These are phyloP conservation scores for Bombus confusus DNA, from an alignment of 1,140 invertebrate genomes.

Conservation along the genomic window DNA sequence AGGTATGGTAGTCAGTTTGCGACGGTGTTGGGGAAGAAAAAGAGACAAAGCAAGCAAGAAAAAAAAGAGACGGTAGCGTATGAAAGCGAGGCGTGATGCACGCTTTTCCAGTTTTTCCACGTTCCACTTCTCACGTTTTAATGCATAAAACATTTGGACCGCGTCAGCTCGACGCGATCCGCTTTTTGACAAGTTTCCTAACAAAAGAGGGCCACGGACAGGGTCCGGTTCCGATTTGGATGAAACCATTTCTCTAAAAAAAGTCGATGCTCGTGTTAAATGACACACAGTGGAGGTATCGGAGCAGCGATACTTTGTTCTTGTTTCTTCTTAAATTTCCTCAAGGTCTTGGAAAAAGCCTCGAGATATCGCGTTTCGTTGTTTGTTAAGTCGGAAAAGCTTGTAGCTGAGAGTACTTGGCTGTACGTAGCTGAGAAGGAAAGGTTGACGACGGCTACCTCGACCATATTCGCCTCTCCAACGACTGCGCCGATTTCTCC, in stretches of 20 bases:
- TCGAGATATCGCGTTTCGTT: slow-evolving; percentile 19
- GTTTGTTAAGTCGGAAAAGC: slow-evolving; percentile 29
- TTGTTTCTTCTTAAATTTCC: slow-evolving; percentile 7
- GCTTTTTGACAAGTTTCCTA: too few species aligned
- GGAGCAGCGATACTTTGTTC: not conserved
- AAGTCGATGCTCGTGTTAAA: too few species aligned
- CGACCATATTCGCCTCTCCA: slow-evolving; percentile 29
- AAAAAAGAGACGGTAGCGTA: not conserved
- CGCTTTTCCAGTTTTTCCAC: slow-evolving; percentile 34
- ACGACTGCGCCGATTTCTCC: slow-evolving; percentile 8
- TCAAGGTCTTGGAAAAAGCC: not conserved
- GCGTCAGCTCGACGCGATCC: slow-evolving; percentile 11
- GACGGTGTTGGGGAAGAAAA: not conserved
- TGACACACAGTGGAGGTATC: not conserved
- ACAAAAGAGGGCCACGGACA: not conserved
- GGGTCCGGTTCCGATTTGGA: too few species aligned
- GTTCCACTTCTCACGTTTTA: slow-evolving; percentile 44
- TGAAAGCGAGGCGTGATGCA: slow-evolving; percentile 3
- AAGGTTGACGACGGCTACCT: slow-evolving; percentile 56
- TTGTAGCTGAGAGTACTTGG: slow-evolving; percentile 39
- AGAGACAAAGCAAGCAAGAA: too few species aligned
- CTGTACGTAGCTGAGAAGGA: too few species aligned
- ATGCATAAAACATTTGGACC: slow-evolving; percentile 48
- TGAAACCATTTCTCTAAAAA: too few species aligned
- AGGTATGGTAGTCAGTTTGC: too few species aligned